Evolutionary conservation across 2,797 vertebrate genomes (phyloP).

Genomic region (Poecilia picta): DNA sequence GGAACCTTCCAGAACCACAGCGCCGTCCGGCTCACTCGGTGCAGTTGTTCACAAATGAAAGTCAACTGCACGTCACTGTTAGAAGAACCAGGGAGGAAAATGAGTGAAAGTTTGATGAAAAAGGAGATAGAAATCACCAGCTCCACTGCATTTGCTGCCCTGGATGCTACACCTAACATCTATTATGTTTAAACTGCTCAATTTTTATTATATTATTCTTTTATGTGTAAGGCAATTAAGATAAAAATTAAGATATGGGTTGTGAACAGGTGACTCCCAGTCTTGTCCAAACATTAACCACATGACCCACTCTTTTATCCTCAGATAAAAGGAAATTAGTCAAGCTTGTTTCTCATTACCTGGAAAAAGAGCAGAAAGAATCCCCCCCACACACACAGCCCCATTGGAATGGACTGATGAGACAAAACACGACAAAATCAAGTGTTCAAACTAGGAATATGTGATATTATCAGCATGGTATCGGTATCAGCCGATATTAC

Average conservation of each 20-base stretch:
- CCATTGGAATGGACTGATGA: background rate
- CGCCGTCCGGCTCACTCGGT: background rate
- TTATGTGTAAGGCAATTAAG: background rate
- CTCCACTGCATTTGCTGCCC: background rate
- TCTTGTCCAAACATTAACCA: background rate
- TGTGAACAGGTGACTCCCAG: background rate
- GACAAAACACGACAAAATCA: background rate
- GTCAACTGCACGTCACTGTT: background rate
- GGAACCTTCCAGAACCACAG: slow-evolving; percentile 15
- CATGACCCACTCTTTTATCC: background rate
- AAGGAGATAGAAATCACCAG: background rate
- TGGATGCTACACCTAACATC: background rate
- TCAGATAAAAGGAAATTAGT: background rate
- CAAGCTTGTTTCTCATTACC: background rate
- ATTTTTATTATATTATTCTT: background rate
- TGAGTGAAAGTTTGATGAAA: background rate
- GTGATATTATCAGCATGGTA: no score
- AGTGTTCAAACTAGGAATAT: background rate
- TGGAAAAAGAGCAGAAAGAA: background rate
- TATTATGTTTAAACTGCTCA: no score
- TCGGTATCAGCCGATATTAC: no score
- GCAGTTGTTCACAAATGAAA: background rate
- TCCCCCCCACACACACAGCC: no score
- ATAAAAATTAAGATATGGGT: background rate
- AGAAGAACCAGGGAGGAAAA: background rate